phyloP scores from a whole-genome alignment of 2,797 vertebrate species.

The Florisuga fusca region DNA sequence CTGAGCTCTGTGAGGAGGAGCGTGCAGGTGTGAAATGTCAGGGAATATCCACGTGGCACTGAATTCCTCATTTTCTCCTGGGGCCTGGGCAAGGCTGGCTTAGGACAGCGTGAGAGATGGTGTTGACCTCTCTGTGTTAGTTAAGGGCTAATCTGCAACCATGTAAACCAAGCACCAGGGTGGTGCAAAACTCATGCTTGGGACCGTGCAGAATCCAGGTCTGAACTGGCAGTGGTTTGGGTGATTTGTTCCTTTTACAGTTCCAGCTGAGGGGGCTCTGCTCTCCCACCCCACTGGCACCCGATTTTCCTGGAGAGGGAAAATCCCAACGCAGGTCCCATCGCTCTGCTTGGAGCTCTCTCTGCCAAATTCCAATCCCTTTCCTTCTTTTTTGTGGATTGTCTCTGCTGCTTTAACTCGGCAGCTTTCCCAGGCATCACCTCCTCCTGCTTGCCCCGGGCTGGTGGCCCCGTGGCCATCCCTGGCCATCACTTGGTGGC shows the following conservation, averaged over 20 bases:
- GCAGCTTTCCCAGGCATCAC: too few relatives aligned
- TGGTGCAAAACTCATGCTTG: accelerated
- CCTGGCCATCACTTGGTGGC: neutral
- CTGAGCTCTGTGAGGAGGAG: neutral
- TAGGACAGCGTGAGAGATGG: neutral
- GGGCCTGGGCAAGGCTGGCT: neutral
- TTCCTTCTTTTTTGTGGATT: too few relatives aligned
- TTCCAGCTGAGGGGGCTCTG: neutral
- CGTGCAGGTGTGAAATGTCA: accelerated
- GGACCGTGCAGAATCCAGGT: neutral
- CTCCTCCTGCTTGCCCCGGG: too few relatives aligned
- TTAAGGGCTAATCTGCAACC: neutral
- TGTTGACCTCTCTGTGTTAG: neutral
- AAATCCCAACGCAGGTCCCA: too few relatives aligned
- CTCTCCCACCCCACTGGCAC: too few relatives aligned
- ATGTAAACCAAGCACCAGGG: accelerated
- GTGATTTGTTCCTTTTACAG: too few relatives aligned
- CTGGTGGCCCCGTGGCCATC: neutral
- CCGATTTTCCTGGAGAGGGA: too few relatives aligned
- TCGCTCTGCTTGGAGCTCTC: too few relatives aligned
- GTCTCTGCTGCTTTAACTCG: too few relatives aligned
- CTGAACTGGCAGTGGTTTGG: accelerated
- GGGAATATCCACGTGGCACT: accelerated
- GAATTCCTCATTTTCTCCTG: accelerated
- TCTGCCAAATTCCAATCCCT: too few relatives aligned